Evolutionary conservation across 2,888 invertebrate genomes (phyloP).

Genomic region (Caenorhabditis wallacei): DNA sequence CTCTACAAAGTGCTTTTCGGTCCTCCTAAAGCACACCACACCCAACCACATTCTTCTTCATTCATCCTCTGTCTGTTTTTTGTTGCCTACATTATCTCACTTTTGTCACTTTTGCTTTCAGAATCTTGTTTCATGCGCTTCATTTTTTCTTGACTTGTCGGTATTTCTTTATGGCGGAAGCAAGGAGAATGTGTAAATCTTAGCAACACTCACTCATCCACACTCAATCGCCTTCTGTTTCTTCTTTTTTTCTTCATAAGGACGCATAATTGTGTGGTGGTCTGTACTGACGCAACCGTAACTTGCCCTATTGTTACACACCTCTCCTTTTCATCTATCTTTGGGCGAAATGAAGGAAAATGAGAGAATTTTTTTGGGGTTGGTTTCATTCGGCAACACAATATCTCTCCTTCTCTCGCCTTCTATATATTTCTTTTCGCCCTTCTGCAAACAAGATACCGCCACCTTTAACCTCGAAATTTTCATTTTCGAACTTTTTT

Average conservation of each 20-base stretch:
- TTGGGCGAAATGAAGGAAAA: conserved; percentile 19
- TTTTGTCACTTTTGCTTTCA: conserved; percentile 48
- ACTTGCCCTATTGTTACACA: conserved; percentile 57
- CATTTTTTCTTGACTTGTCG: conserved; percentile 41
- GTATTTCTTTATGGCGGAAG: conserved; percentile 25
- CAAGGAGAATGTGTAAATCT: conserved; percentile 35
- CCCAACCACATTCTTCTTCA: conserved; percentile 34
- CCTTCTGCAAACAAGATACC: conserved; percentile 47
- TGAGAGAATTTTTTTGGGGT: conserved; percentile 36
- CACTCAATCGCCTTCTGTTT: conserved; percentile 16
- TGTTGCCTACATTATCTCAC: conserved; percentile 24
- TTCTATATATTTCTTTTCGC: conserved; percentile 10
- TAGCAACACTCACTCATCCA: conserved; percentile 31
- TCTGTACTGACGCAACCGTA: conserved; percentile 36
- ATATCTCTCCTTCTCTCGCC: conserved; percentile 42
- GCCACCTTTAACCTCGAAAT: conserved; percentile 25
- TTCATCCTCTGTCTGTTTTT: conserved; percentile 7
- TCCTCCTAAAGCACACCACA: conserved; percentile 43
- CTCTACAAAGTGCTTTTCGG: conserved; percentile 34
- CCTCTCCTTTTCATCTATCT: conserved; percentile 2
- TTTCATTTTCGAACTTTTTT: conserved; percentile 18
- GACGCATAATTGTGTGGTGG: conserved; percentile 53
- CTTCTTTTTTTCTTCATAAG: conserved; percentile 33
- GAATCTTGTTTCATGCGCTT: conserved; percentile 42
- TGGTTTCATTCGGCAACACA: conserved; percentile 56